phyloP scores from a whole-genome alignment of 1,140 invertebrate genomes.

The Amphibalanus amphitrite region DNA sequence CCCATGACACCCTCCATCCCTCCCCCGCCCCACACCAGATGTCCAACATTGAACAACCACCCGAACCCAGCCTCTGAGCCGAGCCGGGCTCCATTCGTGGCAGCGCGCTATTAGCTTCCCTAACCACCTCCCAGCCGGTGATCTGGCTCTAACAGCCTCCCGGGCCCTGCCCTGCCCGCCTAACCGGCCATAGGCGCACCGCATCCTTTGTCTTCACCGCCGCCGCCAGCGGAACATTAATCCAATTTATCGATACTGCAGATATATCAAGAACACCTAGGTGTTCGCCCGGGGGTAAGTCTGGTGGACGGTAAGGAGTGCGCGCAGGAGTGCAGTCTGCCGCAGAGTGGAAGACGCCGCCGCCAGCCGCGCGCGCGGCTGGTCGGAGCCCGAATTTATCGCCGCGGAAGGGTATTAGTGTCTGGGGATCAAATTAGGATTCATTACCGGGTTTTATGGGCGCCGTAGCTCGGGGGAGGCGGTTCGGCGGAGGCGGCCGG shows the following conservation, averaged over 20 bases:
- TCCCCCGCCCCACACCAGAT: no score
- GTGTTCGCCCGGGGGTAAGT: neutral
- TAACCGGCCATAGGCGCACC: neutral
- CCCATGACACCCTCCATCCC: no score
- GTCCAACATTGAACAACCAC: no score
- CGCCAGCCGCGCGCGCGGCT: no score
- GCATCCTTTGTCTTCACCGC: neutral
- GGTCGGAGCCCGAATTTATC: neutral
- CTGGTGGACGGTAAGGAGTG: neutral
- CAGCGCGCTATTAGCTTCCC: neutral
- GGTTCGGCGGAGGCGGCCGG: no score
- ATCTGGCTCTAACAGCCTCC: neutral
- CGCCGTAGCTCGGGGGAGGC: neutral
- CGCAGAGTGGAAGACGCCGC: no score
- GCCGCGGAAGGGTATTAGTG: neutral
- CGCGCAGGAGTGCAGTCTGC: no score
- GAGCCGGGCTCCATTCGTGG: neutral
- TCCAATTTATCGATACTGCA: neutral
- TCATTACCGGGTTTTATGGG: neutral
- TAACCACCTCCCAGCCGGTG: neutral
- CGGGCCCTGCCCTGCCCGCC: no score
- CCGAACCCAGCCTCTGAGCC: no score
- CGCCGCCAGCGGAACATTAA: neutral
- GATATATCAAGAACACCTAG: slow-evolving; percentile 1
- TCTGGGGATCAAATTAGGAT: neutral